Base-by-base conservation (phyloP, 2,113 vertebrate species). In the Calidris pygmaea region DNA sequence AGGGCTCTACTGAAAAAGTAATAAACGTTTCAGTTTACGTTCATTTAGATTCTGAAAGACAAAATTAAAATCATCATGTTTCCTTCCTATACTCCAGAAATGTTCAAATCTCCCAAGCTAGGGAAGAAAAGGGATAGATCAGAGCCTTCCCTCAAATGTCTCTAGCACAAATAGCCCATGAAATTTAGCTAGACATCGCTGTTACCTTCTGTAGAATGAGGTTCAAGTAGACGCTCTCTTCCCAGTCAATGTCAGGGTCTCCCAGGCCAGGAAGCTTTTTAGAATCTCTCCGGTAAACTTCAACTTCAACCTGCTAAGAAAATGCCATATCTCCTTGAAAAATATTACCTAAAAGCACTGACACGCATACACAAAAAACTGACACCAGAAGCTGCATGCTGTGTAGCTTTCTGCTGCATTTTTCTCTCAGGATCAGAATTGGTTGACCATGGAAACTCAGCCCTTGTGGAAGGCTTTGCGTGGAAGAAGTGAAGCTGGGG, bases 221-320 rank as follows among this genome's bases (percentile, higher is more conserved):
- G 82, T 99, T 99, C 96, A 99, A 96, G 98, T 99, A 99, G 85
- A 99, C 99, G 1, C 99, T 99, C 97, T 99, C 99, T 95, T 99
- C 99, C 99, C 99, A 99, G 97, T 99, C 99, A 13, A 99, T 99
- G 95, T 99, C 99, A 0, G 99, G 99, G 90, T 99, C 99, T 2
- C 99, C 99, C 12, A 99, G 98, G 56, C 99, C 99, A 0, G 99
- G 99, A 60, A 99, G 98, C 98, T 99, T 99, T 98, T 99, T 99
- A 5, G 99, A 99, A 98, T 99, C 99, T 55, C 99, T 98, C 76
- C 99, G 97, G 97, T 99, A 99, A 35, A 99, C 99, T 96, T 99
- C 99, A 47, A 99, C 99, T 95, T 99, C 99, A 93, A 99, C 99
- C 99, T 99, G 97, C 68, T 97, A 91, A 87, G 75, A 93, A 90